Base-by-base conservation (phyloP, 2,797 vertebrate species). In the Sebastes reedi region DNA sequence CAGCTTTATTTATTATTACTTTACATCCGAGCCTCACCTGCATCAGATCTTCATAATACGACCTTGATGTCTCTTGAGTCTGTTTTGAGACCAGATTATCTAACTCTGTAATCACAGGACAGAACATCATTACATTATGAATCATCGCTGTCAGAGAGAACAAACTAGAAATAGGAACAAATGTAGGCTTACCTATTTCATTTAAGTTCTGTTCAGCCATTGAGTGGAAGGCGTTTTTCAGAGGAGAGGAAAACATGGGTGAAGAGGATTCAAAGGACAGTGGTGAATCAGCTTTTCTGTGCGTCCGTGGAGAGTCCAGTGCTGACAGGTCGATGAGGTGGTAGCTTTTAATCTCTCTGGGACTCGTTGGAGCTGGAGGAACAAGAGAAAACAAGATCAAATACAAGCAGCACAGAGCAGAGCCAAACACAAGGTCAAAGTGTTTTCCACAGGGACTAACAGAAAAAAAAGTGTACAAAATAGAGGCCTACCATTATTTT, bases 281-380 rank as follows among this genome's bases (percentile, higher is more conserved):
- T 1, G 76, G 14, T 6, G 87, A 85, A 39, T 85, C 70, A 3
- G 83, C 25, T 76, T 81, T 90, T 59, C 85, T 90, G 1, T 1
- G 55, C 0, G 27, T 72, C 80, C 90, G 92, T 9, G 92, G 87
- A 0, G 66, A 82, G 82, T 96, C 95, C 80, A 95, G 79, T 0
- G 95, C 94, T 0, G 96, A 96, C 77, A 98, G 92, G 89, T 98
- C 97, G 2, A 98, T 96, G 68, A 98, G 93, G 6, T 96, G 93
- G 78, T 97, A 96, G 84, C 92, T 97, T 86, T 92, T 96, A 25
- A 84, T 78, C 69, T 91, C 91, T 55, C 85, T 78, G 3, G 85
- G 80, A 59, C 92, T 89, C 6, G 54, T n/a, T 32, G 70, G 1
- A 32, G 79, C 96, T 92, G 1, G 3, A 77, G 14, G 67, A 77